These are phyloP conservation scores for Eospalax fontanierii DNA, from an alignment of 2,797 vertebrate species.

Conservation along the genomic window DNA sequence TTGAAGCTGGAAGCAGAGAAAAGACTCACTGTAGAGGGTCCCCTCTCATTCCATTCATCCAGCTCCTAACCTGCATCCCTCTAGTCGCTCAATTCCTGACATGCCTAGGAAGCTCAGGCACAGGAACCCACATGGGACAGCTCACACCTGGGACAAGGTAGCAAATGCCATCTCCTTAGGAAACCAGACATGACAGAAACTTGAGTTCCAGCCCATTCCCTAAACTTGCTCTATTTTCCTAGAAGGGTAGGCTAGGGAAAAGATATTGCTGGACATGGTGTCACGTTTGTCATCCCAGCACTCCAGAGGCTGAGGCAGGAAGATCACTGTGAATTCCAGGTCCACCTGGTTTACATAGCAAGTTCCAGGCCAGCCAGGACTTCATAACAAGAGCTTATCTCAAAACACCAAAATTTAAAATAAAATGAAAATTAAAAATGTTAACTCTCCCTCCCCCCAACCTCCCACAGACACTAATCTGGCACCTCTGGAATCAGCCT, in stretches of 20 bases:
- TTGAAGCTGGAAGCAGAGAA: constrained; percentile 15
- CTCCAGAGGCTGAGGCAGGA: background rate
- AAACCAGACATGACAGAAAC: background rate
- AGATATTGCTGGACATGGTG: background rate
- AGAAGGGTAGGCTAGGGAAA: background rate
- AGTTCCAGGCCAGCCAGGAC: background rate
- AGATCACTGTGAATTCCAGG: background rate
- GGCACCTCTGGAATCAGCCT: constrained; percentile 77
- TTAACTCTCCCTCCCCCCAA: constrained; percentile 29
- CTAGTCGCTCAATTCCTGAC: background rate
- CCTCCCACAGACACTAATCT: constrained; percentile 79
- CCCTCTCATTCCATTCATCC: background rate
- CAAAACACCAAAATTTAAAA: background rate
- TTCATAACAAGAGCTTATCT: background rate
- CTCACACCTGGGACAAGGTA: background rate
- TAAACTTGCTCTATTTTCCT: background rate
- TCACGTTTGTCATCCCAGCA: background rate
- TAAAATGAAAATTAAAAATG: background rate
- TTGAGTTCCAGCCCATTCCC: background rate
- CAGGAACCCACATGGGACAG: background rate
- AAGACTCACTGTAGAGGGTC: background rate
- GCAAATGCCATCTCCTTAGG: background rate
- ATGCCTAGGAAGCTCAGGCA: background rate
- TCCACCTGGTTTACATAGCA: background rate
- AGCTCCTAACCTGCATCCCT: background rate